phyloP scores from a whole-genome alignment of 2,797 vertebrate species.

The Cyclopterus lumpus region DNA sequence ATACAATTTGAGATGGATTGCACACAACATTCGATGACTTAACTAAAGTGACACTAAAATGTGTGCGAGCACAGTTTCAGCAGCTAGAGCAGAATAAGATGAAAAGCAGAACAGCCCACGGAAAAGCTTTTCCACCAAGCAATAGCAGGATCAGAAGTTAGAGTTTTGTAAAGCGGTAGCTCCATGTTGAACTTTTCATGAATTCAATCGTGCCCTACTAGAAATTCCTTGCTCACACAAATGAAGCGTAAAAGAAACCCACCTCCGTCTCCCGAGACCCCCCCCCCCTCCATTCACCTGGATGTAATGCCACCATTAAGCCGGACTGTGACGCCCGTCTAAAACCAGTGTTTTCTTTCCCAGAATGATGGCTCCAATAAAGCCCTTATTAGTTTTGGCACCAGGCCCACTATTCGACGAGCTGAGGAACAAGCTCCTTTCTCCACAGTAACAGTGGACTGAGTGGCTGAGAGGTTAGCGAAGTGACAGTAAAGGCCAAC shows the following conservation, averaged over 20 bases:
- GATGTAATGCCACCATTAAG: slow-evolving; percentile 38
- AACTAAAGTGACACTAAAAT: neutral
- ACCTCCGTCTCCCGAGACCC: neutral
- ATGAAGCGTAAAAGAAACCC: slow-evolving; percentile 1
- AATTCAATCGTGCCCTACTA: slow-evolving; percentile 4
- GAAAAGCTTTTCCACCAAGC: slow-evolving; percentile 11
- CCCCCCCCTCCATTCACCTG: slow-evolving; percentile 21
- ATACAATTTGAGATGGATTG: neutral
- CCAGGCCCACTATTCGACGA: slow-evolving; percentile 12
- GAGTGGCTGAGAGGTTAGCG: slow-evolving; percentile 43
- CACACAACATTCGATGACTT: neutral
- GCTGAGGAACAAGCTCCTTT: slow-evolving; percentile 21
- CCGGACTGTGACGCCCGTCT: slow-evolving; percentile 18
- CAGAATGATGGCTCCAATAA: slow-evolving; percentile 42
- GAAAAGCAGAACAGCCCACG: slow-evolving; percentile 33
- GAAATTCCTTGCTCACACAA: slow-evolving; percentile 29
- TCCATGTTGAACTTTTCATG: neutral
- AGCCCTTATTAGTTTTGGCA: slow-evolving; percentile 48
- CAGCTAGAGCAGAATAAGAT: slow-evolving; percentile 13
- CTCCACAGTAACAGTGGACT: slow-evolving; percentile 29
- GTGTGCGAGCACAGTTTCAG: neutral
- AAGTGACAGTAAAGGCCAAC: slow-evolving; percentile 73
- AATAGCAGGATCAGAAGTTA: slow-evolving; percentile 19
- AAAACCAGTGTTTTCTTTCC: slow-evolving; percentile 13
- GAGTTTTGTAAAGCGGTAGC: slow-evolving; percentile 11